A percentile compares a stretch with the other conserved stretches of the same genome.
These are phyloP conservation scores for Drosophila ananassae DNA, from an alignment of 1,140 invertebrate species.

Conservation along the genomic window DNA sequence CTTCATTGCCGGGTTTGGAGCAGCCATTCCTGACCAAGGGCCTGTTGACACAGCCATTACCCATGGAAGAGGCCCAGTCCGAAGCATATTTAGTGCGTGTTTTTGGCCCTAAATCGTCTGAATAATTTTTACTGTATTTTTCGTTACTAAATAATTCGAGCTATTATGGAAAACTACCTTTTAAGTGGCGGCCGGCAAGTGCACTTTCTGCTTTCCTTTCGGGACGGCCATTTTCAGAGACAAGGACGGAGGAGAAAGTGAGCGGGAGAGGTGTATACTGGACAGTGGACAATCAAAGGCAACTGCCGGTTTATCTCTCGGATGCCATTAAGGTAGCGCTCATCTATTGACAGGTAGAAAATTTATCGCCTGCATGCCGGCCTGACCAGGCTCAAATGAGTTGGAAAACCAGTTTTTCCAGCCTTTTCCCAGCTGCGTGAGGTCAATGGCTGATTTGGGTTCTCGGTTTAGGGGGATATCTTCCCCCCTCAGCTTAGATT, in stretches of 20 bases:
- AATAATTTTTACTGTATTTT: slow-evolving; percentile 35
- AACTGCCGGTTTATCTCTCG: slow-evolving; percentile 66
- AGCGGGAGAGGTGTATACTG: background rate
- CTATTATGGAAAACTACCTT: slow-evolving; percentile 42
- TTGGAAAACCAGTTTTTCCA: slow-evolving; percentile 65
- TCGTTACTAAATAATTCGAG: slow-evolving; percentile 39
- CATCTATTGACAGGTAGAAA: slow-evolving; percentile 83
- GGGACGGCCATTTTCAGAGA: slow-evolving; percentile 25
- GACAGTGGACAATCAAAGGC: slow-evolving; percentile 56
- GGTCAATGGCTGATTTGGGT: slow-evolving; percentile 77
- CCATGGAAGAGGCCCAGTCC: slow-evolving; percentile 3
- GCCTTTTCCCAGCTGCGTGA: slow-evolving; percentile 54
- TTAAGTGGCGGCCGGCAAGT: slow-evolving; percentile 34
- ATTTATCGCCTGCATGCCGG: slow-evolving; percentile 72
- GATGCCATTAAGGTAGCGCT: slow-evolving; percentile 79
- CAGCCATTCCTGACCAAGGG: slow-evolving; percentile 16
- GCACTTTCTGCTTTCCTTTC: slow-evolving; percentile 30
- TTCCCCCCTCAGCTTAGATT: slow-evolving; percentile 4
- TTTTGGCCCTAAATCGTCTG: slow-evolving; percentile 52
- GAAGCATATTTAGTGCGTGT: slow-evolving; percentile 61
- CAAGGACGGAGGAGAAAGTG: background rate
- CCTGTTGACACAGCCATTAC: slow-evolving; percentile 75
- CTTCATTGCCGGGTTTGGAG: slow-evolving; percentile 63
- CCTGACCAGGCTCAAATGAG: slow-evolving; percentile 32
- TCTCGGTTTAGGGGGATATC: background rate